Percentiles rank a stretch among this genome's conserved stretches.
Conservation (phyloP, 2,888 invertebrate genomes). For the Phalangium opilio region DNA sequence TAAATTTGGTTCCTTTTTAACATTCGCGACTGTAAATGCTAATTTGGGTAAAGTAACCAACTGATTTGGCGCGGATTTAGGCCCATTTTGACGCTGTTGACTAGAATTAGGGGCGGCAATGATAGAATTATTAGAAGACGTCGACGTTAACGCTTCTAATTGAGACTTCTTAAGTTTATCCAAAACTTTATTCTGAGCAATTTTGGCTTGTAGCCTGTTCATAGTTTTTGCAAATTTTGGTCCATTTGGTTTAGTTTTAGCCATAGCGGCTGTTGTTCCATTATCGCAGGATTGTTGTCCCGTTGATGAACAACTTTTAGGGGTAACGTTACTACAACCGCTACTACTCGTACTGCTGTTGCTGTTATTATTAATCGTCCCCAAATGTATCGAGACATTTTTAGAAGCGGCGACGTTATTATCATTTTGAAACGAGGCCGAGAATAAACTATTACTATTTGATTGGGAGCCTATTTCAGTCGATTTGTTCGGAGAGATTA, state of each 20-base stretch:
- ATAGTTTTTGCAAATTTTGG: conserved; percentile 28
- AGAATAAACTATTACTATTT: neutral
- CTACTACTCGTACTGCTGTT: too few relatives aligned
- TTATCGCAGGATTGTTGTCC: conserved; percentile 8
- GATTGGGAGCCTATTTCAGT: neutral
- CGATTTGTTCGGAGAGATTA: too few relatives aligned
- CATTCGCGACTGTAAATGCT: too few relatives aligned
- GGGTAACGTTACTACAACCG: conserved; percentile 5
- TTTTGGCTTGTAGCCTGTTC: conserved; percentile 32
- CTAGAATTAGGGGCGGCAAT: neutral
- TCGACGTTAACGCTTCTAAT: conserved; percentile 16
- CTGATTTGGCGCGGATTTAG: neutral
- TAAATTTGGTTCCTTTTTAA: too few relatives aligned
- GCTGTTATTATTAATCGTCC: neutral
- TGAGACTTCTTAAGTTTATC: conserved; percentile 28
- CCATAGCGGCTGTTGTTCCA: conserved; percentile 2
- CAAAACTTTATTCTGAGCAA: conserved; percentile 32
- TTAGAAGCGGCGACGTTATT: too few relatives aligned
- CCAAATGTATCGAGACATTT: too few relatives aligned
- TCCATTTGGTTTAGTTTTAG: conserved; percentile 13
- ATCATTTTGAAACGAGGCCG: too few relatives aligned
- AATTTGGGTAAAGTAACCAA: too few relatives aligned
- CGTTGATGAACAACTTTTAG: conserved; percentile 7
- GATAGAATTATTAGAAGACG: too few relatives aligned
- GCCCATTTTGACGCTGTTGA: neutral